A percentile compares a stretch with the other conserved stretches of the same genome.
phyloP scores from a whole-genome alignment of 2,888 invertebrate species.

The Elysia crispata region DNA sequence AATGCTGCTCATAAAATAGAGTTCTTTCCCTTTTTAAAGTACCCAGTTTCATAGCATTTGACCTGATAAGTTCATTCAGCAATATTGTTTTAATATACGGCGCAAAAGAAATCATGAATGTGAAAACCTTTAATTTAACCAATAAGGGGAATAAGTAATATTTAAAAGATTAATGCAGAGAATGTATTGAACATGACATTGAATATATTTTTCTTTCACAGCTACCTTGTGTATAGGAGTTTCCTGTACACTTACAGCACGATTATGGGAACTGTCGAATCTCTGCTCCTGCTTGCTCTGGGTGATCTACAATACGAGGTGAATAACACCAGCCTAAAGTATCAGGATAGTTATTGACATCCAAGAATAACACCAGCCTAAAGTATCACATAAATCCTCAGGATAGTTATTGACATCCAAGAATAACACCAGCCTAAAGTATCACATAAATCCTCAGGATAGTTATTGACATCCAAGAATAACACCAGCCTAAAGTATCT shows the following conservation, averaged over 20 bases:
- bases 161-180: too few relatives aligned
- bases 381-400: too few relatives aligned
- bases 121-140: too few relatives aligned
- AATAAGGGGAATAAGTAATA: too few relatives aligned
- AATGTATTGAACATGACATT: too few relatives aligned
- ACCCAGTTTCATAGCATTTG: too few relatives aligned
- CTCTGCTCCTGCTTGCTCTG: conserved; percentile 3
- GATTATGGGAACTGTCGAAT: conserved; percentile 15
- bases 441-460: too few relatives aligned
- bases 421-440: not conserved
- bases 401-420: not conserved
- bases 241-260: conserved; percentile 51
- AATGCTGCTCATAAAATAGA: too few relatives aligned
- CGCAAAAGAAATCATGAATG: too few relatives aligned
- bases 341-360: not conserved
- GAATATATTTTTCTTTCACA: conserved; percentile 61
- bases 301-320: conserved; percentile 36
- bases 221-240: conserved; percentile 55
- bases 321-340: not conserved
- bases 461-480: not conserved
- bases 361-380: not conserved
- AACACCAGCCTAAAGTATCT: not conserved
- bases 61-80: too few relatives aligned
- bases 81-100: too few relatives aligned
- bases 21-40: too few relatives aligned